Percentiles rank a stretch among this genome's conserved stretches.
phyloP scores from a whole-genome alignment of 2,797 vertebrate genomes.

The Rhinoraja longicauda region DNA sequence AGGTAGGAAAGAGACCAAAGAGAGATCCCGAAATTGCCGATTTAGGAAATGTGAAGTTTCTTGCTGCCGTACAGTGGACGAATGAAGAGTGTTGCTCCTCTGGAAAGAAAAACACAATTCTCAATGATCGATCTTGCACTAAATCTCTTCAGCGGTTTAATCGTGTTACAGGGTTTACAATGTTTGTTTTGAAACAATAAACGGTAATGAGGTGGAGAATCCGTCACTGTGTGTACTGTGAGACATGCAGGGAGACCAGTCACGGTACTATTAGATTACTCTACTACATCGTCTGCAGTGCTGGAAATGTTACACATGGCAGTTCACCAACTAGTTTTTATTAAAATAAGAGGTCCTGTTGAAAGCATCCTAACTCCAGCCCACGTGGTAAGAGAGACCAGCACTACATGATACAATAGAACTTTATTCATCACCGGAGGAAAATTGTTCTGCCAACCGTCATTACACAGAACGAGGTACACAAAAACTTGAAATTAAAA shows the following conservation, averaged over 20 bases:
- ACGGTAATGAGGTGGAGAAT: slow-evolving; percentile 26
- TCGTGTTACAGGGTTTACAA: neutral
- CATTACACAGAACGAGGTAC: too few species aligned
- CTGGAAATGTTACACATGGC: neutral
- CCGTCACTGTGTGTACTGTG: neutral
- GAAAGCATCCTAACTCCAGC: neutral
- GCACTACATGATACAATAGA: neutral
- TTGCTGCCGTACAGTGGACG: neutral
- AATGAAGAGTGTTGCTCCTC: neutral
- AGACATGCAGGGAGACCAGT: neutral
- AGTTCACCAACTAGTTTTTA: neutral
- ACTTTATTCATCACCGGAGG: too few species aligned
- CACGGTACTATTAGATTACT: neutral
- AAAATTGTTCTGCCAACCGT: too few species aligned
- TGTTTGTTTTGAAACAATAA: slow-evolving; percentile 33
- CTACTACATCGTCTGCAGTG: neutral
- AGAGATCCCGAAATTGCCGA: neutral
- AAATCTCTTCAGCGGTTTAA: slow-evolving; percentile 17
- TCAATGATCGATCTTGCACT: neutral
- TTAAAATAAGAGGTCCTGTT: neutral
- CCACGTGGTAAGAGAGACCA: neutral
- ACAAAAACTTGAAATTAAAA: too few species aligned
- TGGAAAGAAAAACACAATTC: neutral
- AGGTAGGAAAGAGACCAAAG: neutral
- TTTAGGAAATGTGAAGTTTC: neutral